These are phyloP conservation scores for Agraylea sexmaculata DNA, from an alignment of 1,140 invertebrate species.

Conservation along the genomic window DNA sequence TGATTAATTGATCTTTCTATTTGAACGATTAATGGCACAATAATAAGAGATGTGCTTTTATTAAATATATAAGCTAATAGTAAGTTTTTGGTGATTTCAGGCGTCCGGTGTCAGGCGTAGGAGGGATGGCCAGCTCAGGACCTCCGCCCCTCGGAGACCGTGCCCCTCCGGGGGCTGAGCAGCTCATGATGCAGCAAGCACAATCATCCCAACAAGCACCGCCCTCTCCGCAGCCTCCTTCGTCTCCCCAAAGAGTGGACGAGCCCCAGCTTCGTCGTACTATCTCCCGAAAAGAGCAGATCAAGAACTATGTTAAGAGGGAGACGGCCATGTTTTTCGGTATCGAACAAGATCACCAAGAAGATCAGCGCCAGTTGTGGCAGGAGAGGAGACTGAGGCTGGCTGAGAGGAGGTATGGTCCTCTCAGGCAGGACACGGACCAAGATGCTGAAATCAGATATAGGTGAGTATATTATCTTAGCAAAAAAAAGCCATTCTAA, in stretches of 20 bases:
- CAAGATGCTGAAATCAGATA: conserved; percentile 18
- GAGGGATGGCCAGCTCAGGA: no score
- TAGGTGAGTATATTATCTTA: conserved; percentile 8
- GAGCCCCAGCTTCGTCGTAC: conserved; percentile 32
- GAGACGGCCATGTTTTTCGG: conserved; percentile 72
- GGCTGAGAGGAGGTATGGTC: conserved; percentile 56
- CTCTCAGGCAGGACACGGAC: conserved; percentile 42
- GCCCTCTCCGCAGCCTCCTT: conserved; percentile 25
- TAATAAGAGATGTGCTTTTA: no score
- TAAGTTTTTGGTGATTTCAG: no score
- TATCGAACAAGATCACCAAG: conserved; percentile 59
- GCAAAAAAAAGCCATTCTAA: conserved; percentile 1
- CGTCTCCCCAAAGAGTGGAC: conserved; percentile 24
- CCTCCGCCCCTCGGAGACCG: no score
- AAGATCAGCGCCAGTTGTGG: conserved; percentile 58
- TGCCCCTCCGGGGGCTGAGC: no score
- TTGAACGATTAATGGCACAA: no score
- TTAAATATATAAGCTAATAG: no score
- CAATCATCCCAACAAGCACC: no score
- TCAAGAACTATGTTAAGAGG: conserved; percentile 54
- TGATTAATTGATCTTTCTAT: no score
- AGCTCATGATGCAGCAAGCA: no score
- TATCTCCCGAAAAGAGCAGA: conserved; percentile 31
- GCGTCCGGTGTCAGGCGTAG: no score
- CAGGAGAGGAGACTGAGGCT: conserved; percentile 59